Evolutionary conservation across 2,888 invertebrate genomes (phyloP).

Genomic region (Bursaphelenchus okinawaensis): DNA sequence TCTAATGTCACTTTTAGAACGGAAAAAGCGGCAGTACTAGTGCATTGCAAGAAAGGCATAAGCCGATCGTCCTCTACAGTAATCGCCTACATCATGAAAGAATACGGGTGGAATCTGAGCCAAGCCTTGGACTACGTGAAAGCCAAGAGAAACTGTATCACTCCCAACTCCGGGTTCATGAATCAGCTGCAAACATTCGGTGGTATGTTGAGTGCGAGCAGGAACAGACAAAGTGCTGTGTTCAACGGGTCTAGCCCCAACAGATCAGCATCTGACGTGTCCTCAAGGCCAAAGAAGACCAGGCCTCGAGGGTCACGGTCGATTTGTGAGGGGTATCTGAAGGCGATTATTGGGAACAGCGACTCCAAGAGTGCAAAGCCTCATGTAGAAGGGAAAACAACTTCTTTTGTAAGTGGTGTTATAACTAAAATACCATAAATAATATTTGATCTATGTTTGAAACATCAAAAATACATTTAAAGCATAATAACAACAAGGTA

Average conservation of each 20-base stretch:
- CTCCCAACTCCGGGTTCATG: constrained; percentile 87
- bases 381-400: not conserved
- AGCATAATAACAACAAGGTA: too few relatives aligned
- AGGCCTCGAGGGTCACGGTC: not conserved
- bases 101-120: constrained; percentile 58
- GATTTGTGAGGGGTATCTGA: not conserved
- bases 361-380: not conserved
- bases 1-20: constrained; percentile 36
- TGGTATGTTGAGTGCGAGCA: constrained; percentile 28
- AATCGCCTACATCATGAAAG: constrained; percentile 36
- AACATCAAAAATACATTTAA: too few relatives aligned
- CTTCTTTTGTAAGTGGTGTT: not conserved
- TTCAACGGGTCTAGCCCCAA: constrained; percentile 22
- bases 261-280: not conserved
- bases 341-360: not conserved
- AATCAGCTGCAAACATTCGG: constrained; percentile 86
- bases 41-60: constrained; percentile 99
- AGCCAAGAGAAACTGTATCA: constrained; percentile 82
- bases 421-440: too few relatives aligned
- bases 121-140: constrained; percentile 84
- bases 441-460: not conserved
- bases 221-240: constrained; percentile 30
- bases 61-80: constrained; percentile 92
- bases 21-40: constrained; percentile 73
- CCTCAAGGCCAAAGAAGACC: not conserved